Conservation (phyloP, 2,888 invertebrate genomes). For the Crocallis elinguaria region DNA sequence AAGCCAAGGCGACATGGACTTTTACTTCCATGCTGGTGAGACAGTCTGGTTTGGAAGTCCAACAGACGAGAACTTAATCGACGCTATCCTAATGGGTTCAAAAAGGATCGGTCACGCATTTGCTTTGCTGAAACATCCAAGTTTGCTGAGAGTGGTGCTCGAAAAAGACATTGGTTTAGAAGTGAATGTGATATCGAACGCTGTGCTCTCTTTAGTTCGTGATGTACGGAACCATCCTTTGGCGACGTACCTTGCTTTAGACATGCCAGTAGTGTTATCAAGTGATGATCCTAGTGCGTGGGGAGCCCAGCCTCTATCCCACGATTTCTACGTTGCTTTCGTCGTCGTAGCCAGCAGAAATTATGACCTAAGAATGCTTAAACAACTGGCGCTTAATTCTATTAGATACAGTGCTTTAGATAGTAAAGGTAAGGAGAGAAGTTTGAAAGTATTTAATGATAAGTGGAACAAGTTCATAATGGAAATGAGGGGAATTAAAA, state of each 20-base stretch:
- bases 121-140: constrained; percentile 89
- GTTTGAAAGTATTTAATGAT: constrained; percentile 52
- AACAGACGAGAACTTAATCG: constrained; percentile 90
- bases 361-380: constrained; percentile 89
- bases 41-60: constrained; percentile 89
- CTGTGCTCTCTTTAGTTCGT: constrained; percentile 87
- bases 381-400: constrained; percentile 90
- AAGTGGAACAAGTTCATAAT: constrained; percentile 66
- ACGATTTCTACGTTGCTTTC: constrained; percentile 92
- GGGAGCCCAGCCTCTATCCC: constrained; percentile 89
- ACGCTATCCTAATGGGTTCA: constrained; percentile 89
- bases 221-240: constrained; percentile 93
- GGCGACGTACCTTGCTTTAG: constrained; percentile 86
- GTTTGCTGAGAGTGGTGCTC: constrained; percentile 82
- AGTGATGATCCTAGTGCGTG: constrained; percentile 93
- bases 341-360: constrained; percentile 89
- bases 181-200: constrained; percentile 92
- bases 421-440: constrained; percentile 46
- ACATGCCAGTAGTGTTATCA: constrained; percentile 89
- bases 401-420: constrained; percentile 86
- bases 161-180: constrained; percentile 88
- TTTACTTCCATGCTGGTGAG: constrained; percentile 92
- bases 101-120: constrained; percentile 92
- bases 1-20: constrained; percentile 82
- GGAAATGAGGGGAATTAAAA: constrained; percentile 38